These are phyloP conservation scores for Larimichthys polyactis DNA, from an alignment of 2,113 vertebrate species.

Conservation along the genomic window DNA sequence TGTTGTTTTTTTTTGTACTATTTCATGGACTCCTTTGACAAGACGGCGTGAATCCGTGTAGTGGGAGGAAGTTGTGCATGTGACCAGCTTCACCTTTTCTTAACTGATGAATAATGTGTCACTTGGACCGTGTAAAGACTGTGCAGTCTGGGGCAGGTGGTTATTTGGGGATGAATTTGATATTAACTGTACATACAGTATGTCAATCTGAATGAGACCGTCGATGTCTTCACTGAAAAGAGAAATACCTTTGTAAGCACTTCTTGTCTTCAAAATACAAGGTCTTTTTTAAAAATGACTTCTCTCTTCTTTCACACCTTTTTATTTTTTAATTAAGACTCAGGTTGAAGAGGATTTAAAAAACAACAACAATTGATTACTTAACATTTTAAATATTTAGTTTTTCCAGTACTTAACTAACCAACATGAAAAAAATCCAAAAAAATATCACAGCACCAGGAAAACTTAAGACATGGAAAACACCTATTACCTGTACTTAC, in stretches of 20 bases:
- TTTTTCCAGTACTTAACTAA: constrained; percentile 19
- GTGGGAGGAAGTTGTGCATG: constrained; percentile 87
- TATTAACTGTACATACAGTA: constrained; percentile 85
- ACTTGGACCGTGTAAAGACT: constrained; percentile 74
- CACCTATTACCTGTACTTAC: neutral
- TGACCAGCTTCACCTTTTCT: constrained; percentile 88
- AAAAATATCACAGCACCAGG: constrained; percentile 24
- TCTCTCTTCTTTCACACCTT: constrained; percentile 73
- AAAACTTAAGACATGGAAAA: neutral
- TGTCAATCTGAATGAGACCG: constrained; percentile 79
- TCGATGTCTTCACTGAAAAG: constrained; percentile 86
- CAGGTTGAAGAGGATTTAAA: neutral
- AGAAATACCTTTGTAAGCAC: constrained; percentile 91
- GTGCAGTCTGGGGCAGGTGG: constrained; percentile 61
- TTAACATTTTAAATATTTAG: constrained; percentile 26
- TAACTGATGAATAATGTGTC: constrained; percentile 85
- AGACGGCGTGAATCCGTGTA: constrained; percentile 74
- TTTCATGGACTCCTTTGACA: constrained; percentile 82
- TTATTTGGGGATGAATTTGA: constrained; percentile 75
- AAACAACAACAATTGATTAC: too few relatives aligned
- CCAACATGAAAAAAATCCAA: constrained; percentile 35
- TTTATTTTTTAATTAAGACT: constrained; percentile 51
- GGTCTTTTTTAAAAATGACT: constrained; percentile 82
- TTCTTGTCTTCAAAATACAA: constrained; percentile 93
- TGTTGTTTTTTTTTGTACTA: constrained; percentile 78